A percentile compares a stretch with the other conserved stretches of the same genome.
Evolutionary conservation across 2,888 invertebrate genomes (phyloP).

Genomic region (Conus canariensis): DNA sequence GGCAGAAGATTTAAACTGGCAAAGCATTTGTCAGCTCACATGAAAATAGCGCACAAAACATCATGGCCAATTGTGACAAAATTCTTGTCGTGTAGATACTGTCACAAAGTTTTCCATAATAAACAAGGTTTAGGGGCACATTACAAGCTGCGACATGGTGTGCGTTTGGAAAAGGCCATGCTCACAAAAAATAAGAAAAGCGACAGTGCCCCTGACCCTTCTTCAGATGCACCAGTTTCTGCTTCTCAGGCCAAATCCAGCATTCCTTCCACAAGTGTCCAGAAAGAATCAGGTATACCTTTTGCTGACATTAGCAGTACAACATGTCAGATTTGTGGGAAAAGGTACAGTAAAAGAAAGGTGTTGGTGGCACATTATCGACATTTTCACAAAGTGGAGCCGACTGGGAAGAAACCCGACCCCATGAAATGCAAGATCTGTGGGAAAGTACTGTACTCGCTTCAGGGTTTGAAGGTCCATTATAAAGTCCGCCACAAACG

Average conservation of each 20-base stretch:
- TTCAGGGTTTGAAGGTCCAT: conserved; percentile 17
- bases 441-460: neutral
- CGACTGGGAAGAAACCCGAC: neutral
- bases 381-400: conserved; percentile 1
- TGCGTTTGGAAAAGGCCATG: neutral
- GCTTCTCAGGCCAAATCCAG: neutral
- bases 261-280: neutral
- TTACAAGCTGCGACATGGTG: neutral
- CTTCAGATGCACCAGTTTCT: neutral
- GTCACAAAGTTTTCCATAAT: conserved; percentile 20
- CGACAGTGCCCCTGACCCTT: neutral
- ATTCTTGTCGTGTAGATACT: neutral
- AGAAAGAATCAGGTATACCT: neutral
- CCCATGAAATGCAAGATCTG: neutral
- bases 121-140: conserved; percentile 15
- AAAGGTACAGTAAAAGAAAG: neutral
- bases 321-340: neutral
- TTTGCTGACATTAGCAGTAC: neutral
- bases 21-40: neutral
- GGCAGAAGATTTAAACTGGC: neutral
- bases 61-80: neutral
- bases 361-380: conserved; percentile 8
- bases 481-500: conserved; percentile 15
- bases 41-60: conserved; percentile 7
- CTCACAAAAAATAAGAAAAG: neutral